phyloP scores from a whole-genome alignment of 1,140 invertebrate genomes.

The Pinna nobilis region DNA sequence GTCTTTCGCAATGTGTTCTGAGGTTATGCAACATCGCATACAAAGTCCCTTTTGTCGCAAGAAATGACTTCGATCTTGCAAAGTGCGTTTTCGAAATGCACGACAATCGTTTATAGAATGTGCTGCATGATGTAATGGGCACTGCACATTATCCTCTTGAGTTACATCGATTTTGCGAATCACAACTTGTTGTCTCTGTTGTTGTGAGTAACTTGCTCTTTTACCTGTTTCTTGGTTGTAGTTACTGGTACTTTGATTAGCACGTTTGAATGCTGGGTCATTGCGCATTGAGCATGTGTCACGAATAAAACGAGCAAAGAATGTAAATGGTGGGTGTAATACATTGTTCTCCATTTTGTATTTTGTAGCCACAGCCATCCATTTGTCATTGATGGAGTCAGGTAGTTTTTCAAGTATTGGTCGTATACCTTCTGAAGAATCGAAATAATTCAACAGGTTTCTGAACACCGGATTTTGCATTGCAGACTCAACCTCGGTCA shows the following conservation, averaged over 20 bases:
- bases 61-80: slow-evolving; percentile 1
- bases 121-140: slow-evolving; percentile 13
- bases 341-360: slow-evolving; percentile 36
- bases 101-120: slow-evolving; percentile 1
- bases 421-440: slow-evolving; percentile 38
- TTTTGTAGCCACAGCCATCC: slow-evolving; percentile 29
- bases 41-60: slow-evolving; percentile 8
- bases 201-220: background rate
- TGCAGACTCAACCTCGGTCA: slow-evolving; percentile 34
- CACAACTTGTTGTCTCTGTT: background rate
- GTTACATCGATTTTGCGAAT: background rate
- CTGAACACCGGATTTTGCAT: slow-evolving; percentile 32
- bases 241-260: no score
- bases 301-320: slow-evolving; percentile 42
- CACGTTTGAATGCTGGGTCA: slow-evolving; percentile 35
- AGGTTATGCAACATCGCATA: background rate
- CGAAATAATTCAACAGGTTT: slow-evolving; percentile 35
- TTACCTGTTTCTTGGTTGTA: background rate
- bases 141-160: background rate
- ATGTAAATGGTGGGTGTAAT: slow-evolving; percentile 41
- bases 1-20: background rate
- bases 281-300: slow-evolving; percentile 24
- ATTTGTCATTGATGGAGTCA: slow-evolving; percentile 40
- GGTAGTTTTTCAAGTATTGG: slow-evolving; percentile 47
- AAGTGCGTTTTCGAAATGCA: background rate